Evolutionary conservation across 2,888 invertebrate species (phyloP), one percentile per base, ranked within the genome.

Genomic region (Andrena flavipes): DNA sequence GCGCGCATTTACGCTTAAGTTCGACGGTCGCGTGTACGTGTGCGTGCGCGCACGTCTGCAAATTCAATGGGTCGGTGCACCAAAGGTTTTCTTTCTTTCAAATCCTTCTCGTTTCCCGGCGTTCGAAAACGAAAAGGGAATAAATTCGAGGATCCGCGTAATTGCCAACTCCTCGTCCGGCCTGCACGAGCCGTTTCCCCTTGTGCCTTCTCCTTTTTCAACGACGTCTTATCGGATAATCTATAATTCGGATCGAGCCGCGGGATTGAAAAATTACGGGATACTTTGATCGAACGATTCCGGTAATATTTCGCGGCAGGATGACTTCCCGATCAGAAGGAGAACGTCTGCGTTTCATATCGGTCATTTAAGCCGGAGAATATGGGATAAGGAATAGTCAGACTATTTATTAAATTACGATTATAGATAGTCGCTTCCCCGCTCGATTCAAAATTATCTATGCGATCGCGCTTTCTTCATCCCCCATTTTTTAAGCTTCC

Each of bases 1-100:
- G 76, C 72, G 70, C 72, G 70, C 79, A 85, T 81, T 77, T 78
- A 80, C 85, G 76, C 72, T 81, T 35, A 78, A 85, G 74, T 79
- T 84, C 76, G 10, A 26, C 56, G 56, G 23, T 23, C 8, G 30
- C 59, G 16, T 20, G 63, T 2, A 3, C 16, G 10, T 8, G 48
- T 10, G 48, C 20, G 13, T 1, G 54, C 48, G 23, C 16, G 10
- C 23, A 16, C 35, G 63, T 54, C 69, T 48, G 81, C 30, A 63
- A 81, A 74, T 82, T 80, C 80, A 80, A 82, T 82, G 74, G 74
- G 42, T 59, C 51, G 72, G 80, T 65, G 60, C 65, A 54, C 72
- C 35, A 33, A 51, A 73, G 77, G 69, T 78, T 56, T 76, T 60
- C 71, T 78, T 74, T 78, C 73, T 84, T 80, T 75, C 51, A 35